Evolutionary conservation across 2,888 invertebrate species (phyloP).

Genomic region (Dolichopus griseipennis): DNA sequence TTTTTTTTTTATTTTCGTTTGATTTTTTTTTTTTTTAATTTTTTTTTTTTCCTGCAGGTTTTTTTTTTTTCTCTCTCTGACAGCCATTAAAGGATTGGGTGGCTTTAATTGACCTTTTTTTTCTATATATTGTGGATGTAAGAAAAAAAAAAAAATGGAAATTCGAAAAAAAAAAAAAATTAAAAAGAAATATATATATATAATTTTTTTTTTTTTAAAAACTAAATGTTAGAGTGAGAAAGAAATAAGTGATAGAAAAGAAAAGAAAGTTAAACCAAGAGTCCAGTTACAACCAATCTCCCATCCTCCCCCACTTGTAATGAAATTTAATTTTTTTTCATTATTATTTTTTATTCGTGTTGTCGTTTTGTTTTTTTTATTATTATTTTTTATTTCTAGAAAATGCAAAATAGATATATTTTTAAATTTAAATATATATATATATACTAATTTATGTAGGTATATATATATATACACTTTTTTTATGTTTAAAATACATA

Average conservation of each 20-base stretch:
- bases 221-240: background rate
- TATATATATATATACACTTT: background rate
- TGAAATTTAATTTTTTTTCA: background rate
- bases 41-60: background rate
- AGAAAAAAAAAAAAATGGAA: no score
- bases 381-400: constrained; percentile 2
- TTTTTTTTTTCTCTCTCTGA: background rate
- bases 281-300: background rate
- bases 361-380: background rate
- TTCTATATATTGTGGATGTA: background rate
- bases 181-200: background rate
- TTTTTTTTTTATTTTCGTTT: background rate
- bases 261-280: background rate
- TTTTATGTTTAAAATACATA: background rate
- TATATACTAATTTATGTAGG: background rate
- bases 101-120: constrained; percentile 6
- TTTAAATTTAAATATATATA: background rate
- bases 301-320: background rate
- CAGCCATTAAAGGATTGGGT: constrained; percentile 6
- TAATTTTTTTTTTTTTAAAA: no score
- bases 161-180: no score
- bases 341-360: background rate
- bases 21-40: no score
- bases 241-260: background rate
- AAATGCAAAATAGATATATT: constrained; percentile 6